Conservation (phyloP, 2,888 invertebrate species). For the Caenorhabditis sinica region DNA sequence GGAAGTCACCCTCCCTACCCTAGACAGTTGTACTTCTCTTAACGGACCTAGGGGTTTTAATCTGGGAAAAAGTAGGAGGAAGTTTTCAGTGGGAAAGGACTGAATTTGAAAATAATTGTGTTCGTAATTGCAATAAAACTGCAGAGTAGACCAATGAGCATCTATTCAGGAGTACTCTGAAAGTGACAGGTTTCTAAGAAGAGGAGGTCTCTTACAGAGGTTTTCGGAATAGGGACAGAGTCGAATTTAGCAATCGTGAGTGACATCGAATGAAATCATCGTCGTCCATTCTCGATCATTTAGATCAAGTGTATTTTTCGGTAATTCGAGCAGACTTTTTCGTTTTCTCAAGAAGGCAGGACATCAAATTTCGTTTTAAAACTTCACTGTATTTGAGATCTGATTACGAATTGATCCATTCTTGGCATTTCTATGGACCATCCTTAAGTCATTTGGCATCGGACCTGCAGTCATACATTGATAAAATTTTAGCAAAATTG, state of each 20-base stretch:
- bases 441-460: no score
- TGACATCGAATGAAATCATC: neutral
- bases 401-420: no score
- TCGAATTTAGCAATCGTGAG: neutral
- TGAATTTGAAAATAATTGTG: no score
- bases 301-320: neutral
- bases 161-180: neutral
- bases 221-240: no score
- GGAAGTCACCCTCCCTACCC: neutral
- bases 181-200: conserved; percentile 22
- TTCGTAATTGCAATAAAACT: no score
- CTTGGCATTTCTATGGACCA: no score
- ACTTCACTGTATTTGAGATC: no score
- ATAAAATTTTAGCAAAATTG: no score
- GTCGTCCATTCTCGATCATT: neutral
- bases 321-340: no score
- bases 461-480: no score
- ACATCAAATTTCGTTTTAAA: no score
- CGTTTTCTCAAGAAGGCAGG: no score
- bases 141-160: neutral
- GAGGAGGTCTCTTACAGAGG: neutral
- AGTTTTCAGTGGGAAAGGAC: neutral
- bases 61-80: conserved; percentile 13
- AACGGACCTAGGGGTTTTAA: conserved; percentile 7
- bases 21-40: neutral